Evolutionary conservation across 1,140 invertebrate genomes (phyloP).

Genomic region (Acromyrmex charruanus): DNA sequence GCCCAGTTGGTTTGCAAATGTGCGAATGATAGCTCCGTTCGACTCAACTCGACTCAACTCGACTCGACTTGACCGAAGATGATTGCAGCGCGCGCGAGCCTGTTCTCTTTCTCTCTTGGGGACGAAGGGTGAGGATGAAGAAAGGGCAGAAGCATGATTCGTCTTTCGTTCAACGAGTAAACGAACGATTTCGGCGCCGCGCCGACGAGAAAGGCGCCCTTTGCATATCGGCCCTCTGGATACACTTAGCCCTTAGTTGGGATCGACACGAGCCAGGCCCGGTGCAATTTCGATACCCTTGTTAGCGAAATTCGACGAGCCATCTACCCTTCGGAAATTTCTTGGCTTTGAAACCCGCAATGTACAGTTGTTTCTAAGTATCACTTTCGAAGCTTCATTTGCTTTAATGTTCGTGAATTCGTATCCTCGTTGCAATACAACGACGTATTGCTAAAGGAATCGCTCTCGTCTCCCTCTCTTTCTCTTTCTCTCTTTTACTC

Average conservation of each 20-base stretch:
- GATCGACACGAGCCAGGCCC: slow-evolving; percentile 51
- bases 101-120: not conserved
- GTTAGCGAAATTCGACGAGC: slow-evolving; percentile 59
- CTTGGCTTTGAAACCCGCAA: not conserved
- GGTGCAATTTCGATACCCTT: slow-evolving; percentile 72
- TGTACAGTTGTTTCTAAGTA: slow-evolving; percentile 30
- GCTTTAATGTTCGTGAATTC: slow-evolving; percentile 14
- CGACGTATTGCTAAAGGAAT: not conserved
- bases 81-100: slow-evolving; percentile 58
- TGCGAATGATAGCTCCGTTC: slow-evolving; percentile 81
- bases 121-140: not conserved
- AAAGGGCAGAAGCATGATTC: slow-evolving; percentile 38
- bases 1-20: slow-evolving; percentile 82
- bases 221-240: slow-evolving; percentile 67
- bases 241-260: slow-evolving; percentile 34
- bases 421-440: slow-evolving; percentile 10
- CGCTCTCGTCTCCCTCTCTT: too few species aligned
- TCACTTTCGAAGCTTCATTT: slow-evolving; percentile 42
- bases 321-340: slow-evolving; percentile 10
- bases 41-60: not conserved
- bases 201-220: slow-evolving; percentile 37
- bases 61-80: slow-evolving; percentile 27
- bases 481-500: not conserved
- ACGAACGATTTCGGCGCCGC: slow-evolving; percentile 64
- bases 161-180: slow-evolving; percentile 67